Percentiles rank a stretch among this genome's conserved stretches.
Evolutionary conservation across 1,140 invertebrate species (phyloP).

Genomic region (Bombus huntii): DNA sequence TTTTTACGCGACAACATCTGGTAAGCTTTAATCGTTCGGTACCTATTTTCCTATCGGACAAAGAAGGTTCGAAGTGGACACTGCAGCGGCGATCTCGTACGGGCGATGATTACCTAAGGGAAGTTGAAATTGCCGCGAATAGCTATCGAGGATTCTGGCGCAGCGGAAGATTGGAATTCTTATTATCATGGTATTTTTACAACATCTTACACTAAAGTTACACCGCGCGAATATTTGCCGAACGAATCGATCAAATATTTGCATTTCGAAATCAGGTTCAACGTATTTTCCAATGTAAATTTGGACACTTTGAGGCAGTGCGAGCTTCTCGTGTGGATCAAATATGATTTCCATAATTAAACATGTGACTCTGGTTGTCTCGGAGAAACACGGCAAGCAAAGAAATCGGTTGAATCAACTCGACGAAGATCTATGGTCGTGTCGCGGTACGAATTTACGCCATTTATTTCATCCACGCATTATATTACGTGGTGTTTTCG

Average conservation of each 20-base stretch:
- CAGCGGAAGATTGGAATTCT: constrained; percentile 29
- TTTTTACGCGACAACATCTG: constrained; percentile 9
- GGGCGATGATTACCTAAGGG: not conserved
- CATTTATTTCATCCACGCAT: not conserved
- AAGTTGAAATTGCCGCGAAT: not conserved
- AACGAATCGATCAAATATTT: constrained; percentile 3
- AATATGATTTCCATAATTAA: constrained; percentile 2
- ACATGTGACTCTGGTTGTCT: not conserved
- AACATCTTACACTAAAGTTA: not conserved
- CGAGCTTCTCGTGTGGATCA: not conserved
- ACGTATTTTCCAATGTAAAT: constrained; percentile 28
- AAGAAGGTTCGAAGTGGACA: not conserved
- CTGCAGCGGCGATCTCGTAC: not conserved
- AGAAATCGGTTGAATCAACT: not conserved
- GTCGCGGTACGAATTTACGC: not conserved
- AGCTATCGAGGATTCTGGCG: not conserved
- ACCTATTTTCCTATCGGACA: not conserved
- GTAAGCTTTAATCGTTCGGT: constrained; percentile 23
- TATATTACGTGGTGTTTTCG: constrained; percentile 36
- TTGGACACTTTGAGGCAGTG: not conserved
- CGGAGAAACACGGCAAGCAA: no score
- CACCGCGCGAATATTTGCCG: not conserved
- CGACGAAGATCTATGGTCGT: not conserved
- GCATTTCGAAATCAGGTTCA: not conserved
- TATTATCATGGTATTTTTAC: not conserved